Evolutionary conservation across 2,888 invertebrate genomes (phyloP).

Genomic region (Teleogryllus oceanicus): DNA sequence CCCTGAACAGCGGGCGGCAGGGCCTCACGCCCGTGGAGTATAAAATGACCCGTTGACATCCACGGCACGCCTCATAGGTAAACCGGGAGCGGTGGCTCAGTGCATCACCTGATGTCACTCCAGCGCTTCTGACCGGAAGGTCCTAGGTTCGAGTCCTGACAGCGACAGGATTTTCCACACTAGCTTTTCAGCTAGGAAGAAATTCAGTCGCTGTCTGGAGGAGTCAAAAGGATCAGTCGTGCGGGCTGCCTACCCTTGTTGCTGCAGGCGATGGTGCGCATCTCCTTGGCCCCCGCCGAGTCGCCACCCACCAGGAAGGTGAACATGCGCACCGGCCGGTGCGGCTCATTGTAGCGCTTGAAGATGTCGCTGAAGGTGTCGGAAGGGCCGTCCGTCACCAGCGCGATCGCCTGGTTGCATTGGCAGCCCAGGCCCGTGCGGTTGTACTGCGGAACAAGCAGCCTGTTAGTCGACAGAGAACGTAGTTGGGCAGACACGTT

Average conservation of each 20-base stretch:
- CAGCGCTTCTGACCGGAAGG: too few species aligned
- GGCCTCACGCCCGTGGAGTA: too few species aligned
- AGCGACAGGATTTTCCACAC: too few species aligned
- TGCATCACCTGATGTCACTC: too few species aligned
- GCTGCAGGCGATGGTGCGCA: constrained; percentile 92
- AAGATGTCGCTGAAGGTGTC: constrained; percentile 64
- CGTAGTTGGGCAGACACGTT: background rate
- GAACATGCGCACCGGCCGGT: constrained; percentile 92
- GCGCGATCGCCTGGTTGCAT: constrained; percentile 97
- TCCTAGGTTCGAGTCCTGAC: too few species aligned
- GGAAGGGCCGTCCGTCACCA: constrained; percentile 91
- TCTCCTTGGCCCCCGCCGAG: constrained; percentile 77
- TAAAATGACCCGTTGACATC: too few species aligned
- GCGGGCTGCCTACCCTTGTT: constrained; percentile 74
- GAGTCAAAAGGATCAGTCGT: too few species aligned
- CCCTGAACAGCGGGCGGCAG: too few species aligned
- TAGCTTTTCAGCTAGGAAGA: too few species aligned
- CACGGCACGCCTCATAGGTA: too few species aligned
- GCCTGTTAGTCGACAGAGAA: background rate
- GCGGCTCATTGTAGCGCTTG: constrained; percentile 83
- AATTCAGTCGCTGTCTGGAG: too few species aligned
- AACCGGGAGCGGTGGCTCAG: too few species aligned
- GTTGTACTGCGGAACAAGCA: constrained; percentile 60
- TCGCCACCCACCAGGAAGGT: constrained; percentile 94
- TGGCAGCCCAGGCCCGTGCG: constrained; percentile 81